Conservation (phyloP, 2,888 invertebrate species). For the Diogma glabrata region DNA sequence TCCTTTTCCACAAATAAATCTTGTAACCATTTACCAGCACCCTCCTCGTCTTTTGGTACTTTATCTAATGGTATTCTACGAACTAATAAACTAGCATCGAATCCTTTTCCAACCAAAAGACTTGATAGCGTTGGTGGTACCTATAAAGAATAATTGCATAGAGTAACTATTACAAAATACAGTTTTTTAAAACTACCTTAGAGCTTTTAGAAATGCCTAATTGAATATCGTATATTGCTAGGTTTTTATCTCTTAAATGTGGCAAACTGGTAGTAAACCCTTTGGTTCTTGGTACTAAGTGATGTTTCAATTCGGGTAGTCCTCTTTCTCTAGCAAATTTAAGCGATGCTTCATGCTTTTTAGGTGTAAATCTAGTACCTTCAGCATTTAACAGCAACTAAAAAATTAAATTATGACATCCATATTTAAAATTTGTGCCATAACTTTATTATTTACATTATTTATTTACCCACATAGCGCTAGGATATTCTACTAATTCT, state of each 20-base stretch:
- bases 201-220: slow-evolving; percentile 55
- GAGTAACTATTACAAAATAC: too few relatives aligned
- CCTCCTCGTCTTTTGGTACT: slow-evolving; percentile 59
- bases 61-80: slow-evolving; percentile 69
- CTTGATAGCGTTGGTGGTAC: slow-evolving; percentile 73
- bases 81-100: slow-evolving; percentile 65
- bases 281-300: slow-evolving; percentile 87
- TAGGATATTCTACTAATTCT: slow-evolving; percentile 77
- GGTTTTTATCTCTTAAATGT: slow-evolving; percentile 66
- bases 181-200: too few relatives aligned
- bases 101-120: slow-evolving; percentile 57
- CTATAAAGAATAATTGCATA: too few relatives aligned
- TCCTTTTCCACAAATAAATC: slow-evolving; percentile 74
- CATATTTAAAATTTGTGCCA: slow-evolving; percentile 3
- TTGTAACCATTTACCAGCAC: slow-evolving; percentile 70
- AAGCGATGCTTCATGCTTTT: slow-evolving; percentile 76
- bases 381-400: slow-evolving; percentile 83
- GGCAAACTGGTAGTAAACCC: slow-evolving; percentile 83
- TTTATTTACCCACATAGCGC: slow-evolving; percentile 71
- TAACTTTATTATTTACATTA: slow-evolving; percentile 5
- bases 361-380: slow-evolving; percentile 81
- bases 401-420: slow-evolving; percentile 5
- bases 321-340: slow-evolving; percentile 80
- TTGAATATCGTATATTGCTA: slow-evolving; percentile 75
- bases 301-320: slow-evolving; percentile 73